Conservation (phyloP, 2,888 invertebrate species). For the Drosophila mettleri region DNA sequence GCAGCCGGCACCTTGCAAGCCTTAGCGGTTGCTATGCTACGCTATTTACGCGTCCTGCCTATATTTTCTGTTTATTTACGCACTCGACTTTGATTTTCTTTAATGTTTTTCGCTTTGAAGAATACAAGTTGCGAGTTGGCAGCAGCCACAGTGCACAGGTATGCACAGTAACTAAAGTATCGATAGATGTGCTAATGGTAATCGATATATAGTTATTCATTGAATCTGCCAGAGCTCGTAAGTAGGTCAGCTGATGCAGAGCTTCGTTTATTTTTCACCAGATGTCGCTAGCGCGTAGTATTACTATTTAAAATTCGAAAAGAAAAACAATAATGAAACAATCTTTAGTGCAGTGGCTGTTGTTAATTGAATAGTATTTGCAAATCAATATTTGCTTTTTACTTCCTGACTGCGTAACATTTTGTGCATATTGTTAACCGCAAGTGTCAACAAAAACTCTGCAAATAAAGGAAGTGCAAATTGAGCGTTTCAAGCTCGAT, state of each 20-base stretch:
- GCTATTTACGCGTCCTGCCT: slow-evolving; percentile 3
- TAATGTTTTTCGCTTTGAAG: slow-evolving; percentile 69
- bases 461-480: slow-evolving; percentile 49
- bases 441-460: slow-evolving; percentile 26
- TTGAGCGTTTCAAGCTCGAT: slow-evolving; percentile 37
- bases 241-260: background rate
- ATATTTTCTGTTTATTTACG: slow-evolving; percentile 34
- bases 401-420: slow-evolving; percentile 54
- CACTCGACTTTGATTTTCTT: slow-evolving; percentile 54
- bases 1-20: slow-evolving; percentile 44
- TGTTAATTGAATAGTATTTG: slow-evolving; percentile 27
- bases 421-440: slow-evolving; percentile 34
- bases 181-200: slow-evolving; percentile 3
- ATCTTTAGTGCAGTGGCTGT: slow-evolving; percentile 9
- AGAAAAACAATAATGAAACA: slow-evolving; percentile 8
- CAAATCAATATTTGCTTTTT: slow-evolving; percentile 49
- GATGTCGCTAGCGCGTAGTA: slow-evolving; percentile 21
- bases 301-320: slow-evolving; percentile 12
- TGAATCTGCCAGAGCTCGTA: slow-evolving; percentile 13
- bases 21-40: slow-evolving; percentile 20
- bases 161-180: slow-evolving; percentile 28
- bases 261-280: background rate
- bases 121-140: slow-evolving; percentile 50
- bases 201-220: slow-evolving; percentile 13
- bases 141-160: slow-evolving; percentile 34